Base-by-base conservation (phyloP, 2,797 vertebrate species). In the Uromys caudimaculatus region DNA sequence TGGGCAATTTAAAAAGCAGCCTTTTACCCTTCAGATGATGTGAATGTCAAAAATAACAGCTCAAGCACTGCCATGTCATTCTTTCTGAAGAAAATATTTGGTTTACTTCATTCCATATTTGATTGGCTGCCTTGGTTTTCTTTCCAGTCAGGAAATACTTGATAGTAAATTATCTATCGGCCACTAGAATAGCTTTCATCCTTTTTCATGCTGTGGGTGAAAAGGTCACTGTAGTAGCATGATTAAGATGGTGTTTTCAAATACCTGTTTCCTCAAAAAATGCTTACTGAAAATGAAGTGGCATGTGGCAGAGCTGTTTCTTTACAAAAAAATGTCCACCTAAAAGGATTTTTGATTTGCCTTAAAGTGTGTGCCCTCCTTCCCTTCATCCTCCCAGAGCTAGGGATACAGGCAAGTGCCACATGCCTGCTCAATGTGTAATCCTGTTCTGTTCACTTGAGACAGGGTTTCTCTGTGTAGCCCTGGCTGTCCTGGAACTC, bases 101-200 rank as follows among this genome's bases (percentile, higher is more conserved):
- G 5, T 96, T 98, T 96, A 91, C 84, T 97, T 93, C 27, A 38
- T 98, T 97, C 96, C 78, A 4, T 83, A 85, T 97, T 0, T 90
- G 87, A 97, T 96, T 93, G 97, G 92, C 86, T 97, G 94, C 88
- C 86, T 98, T 98, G 87, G 35, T 97, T 98, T 98, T 97, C 97
- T 94, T 98, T 95, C 88, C 60, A 96, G 93, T 98, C 98, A 97
- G 95, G 97, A 93, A 95, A 94, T 79, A 91, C 97, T 95, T 96
- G 90, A 94, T 96, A 93, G 94, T 89, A 89, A 82, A 87, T 95
- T 96, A 95, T 54, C 79, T 47, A 44, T 64, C 47, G 75, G 77
- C 91, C 73, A 92, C 93, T 95, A 89, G 95, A 96, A 98, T 95
- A 92, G n/a, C 97, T 97, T 96, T 95, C 77, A 94, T 81, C 92